Evolutionary conservation across 2,797 vertebrate genomes (phyloP), one percentile per base, ranked within the genome.

Genomic region (Heteromormyrus szaboi): DNA sequence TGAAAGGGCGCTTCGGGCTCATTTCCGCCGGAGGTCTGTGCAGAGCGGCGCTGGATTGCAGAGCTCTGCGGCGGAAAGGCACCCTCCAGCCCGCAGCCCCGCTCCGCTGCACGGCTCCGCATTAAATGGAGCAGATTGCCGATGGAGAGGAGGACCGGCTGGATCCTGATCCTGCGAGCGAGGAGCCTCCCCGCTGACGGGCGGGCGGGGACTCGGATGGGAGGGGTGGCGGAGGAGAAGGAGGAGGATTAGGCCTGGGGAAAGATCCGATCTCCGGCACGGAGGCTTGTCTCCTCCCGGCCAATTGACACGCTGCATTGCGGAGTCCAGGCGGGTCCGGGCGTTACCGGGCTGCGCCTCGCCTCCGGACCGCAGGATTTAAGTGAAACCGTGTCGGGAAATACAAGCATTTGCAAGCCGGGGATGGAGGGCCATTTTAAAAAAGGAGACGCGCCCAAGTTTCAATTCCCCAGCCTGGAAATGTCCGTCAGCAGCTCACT

Each of bases 121-220:
- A 86, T 86, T 86, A 56, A 86, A 50, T 48, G 85, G 50, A 56
- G 44, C 85, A 86, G 22, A 85, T 51, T 85, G 50, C 83, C 25
- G 83, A 50, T 25, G 50, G 48, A 85, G 50, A 86, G 51, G 50
- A 56, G 85, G 51, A 86, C 85, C 51, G 85, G 85, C 85, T 53
- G 85, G 51, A 86, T 56, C 85, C 51, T 86, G 85, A 86, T 56
- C 51, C 29, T 29, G 85, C 29, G 51, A 50, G 50, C 29, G 29
- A 48, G 51, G 51, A 54, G 84, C 84, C 50, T 53, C 48, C 51
- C 85, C 19, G 51, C 51, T 17, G 48, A 53, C 22, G 12, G 44
- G 22, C 81, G 46, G 44, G 81, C 41, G 46, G 81, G 81, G 46
- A 85, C 50, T 85, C 2, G 25, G 48, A 48, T 83, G 33, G 44